Evolutionary conservation across 2,797 vertebrate genomes (phyloP).

Genomic region (Ctenopoma kingsleyae): DNA sequence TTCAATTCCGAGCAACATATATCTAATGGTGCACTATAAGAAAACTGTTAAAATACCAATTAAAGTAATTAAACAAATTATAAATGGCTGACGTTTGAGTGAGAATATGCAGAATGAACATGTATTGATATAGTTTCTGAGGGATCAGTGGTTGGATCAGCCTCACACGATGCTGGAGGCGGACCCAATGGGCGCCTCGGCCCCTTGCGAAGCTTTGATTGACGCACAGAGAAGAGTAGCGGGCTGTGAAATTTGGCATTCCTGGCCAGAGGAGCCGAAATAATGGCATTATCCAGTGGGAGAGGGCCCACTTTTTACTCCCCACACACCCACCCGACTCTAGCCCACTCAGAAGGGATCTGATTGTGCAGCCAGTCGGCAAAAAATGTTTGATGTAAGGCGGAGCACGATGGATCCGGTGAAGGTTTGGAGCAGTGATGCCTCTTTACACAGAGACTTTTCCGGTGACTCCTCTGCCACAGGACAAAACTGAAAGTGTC

Average conservation of each 20-base stretch:
- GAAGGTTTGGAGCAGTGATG: conserved; percentile 79
- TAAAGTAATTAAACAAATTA: background rate
- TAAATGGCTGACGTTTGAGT: background rate
- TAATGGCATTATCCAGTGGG: conserved; percentile 96
- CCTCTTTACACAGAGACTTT: conserved; percentile 53
- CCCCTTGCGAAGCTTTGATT: conserved; percentile 80
- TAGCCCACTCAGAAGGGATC: conserved; percentile 86
- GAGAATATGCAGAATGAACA: conserved; percentile 3
- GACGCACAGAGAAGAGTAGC: conserved; percentile 88
- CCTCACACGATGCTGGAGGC: conserved; percentile 61
- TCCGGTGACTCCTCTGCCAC: conserved; percentile 36
- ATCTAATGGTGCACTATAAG: background rate
- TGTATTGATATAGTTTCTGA: conserved; percentile 25
- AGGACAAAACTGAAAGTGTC: conserved; percentile 20
- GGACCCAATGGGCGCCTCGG: conserved; percentile 63
- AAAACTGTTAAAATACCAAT: background rate
- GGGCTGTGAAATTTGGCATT: conserved; percentile 97
- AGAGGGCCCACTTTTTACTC: conserved; percentile 89
- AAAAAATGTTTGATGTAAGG: conserved; percentile 91
- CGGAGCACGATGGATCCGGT: conserved; percentile 88
- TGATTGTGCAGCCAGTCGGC: conserved; percentile 93
- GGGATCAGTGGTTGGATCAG: conserved; percentile 62
- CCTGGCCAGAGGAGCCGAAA: conserved; percentile 97
- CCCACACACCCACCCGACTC: conserved; percentile 76
- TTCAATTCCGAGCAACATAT: background rate